These are phyloP conservation scores for Ashinkailepas kermadecensis DNA, from an alignment of 2,888 invertebrate genomes.

Conservation along the genomic window DNA sequence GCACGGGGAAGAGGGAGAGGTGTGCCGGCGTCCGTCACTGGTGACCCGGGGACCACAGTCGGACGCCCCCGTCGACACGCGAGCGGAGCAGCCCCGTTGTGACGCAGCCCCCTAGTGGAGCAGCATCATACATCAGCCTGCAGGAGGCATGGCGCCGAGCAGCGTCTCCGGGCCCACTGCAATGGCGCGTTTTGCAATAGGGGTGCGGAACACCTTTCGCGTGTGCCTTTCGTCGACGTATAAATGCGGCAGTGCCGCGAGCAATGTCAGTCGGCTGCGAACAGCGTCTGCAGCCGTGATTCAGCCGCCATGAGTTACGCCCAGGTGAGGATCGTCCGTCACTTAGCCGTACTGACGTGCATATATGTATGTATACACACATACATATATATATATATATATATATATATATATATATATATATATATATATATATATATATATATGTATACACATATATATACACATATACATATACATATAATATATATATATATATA, in stretches of 20 bases:
- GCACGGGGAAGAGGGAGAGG: too few relatives aligned
- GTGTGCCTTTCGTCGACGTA: not conserved
- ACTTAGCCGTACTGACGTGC: too few relatives aligned
- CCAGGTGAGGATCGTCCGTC: not conserved
- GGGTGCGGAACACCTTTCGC: not conserved
- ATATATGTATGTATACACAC: too few relatives aligned
- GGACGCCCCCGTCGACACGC: too few relatives aligned
- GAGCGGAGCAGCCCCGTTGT: too few relatives aligned
- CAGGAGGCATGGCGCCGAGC: not conserved
- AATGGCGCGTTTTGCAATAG: not conserved
- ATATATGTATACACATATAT: not conserved
- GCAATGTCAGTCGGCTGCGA: not conserved
- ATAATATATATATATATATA: constrained; percentile 11
- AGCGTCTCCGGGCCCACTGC: not conserved
- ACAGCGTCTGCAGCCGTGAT: not conserved
- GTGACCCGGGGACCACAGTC: too few relatives aligned
- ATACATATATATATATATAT: too few relatives aligned
- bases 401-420: too few relatives aligned
- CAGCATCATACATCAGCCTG: not conserved
- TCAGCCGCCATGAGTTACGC: not conserved
- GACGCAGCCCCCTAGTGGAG: too few relatives aligned
- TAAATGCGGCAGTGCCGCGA: not conserved
- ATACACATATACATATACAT: not conserved
- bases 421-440: not conserved
- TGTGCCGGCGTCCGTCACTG: too few relatives aligned